Conservation (phyloP, 2,797 vertebrate species). For the Lepilemur septentrionalis region DNA sequence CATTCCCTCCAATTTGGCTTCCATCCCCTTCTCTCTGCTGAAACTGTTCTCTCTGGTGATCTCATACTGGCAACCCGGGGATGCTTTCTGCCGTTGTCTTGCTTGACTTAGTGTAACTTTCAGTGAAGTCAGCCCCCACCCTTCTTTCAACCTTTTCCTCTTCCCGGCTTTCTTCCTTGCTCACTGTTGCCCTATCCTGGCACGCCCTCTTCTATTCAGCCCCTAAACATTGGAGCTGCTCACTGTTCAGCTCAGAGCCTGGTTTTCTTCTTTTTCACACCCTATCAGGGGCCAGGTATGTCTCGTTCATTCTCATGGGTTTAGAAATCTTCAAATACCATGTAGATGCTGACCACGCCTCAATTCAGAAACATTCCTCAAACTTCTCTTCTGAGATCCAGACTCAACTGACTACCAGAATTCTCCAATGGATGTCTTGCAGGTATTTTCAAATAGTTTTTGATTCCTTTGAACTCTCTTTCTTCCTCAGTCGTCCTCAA, state of each 20-base stretch:
- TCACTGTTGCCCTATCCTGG: background rate
- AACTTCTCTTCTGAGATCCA: background rate
- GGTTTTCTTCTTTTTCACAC: background rate
- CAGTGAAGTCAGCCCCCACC: background rate
- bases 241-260: background rate
- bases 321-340: background rate
- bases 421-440: background rate
- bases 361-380: conserved; percentile 5
- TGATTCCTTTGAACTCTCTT: background rate
- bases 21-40: background rate
- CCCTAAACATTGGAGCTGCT: background rate
- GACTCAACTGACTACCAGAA: background rate
- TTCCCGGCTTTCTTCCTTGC: background rate
- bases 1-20: background rate
- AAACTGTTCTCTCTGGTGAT: background rate
- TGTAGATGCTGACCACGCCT: background rate
- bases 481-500: background rate
- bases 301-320: background rate
- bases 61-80: background rate
- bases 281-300: background rate
- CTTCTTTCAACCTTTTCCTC: background rate
- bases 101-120: background rate
- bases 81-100: background rate
- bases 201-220: background rate
- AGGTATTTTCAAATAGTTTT: background rate